Base-by-base conservation (phyloP, 2,113 vertebrate genomes). In the Burhinus oedicnemus region DNA sequence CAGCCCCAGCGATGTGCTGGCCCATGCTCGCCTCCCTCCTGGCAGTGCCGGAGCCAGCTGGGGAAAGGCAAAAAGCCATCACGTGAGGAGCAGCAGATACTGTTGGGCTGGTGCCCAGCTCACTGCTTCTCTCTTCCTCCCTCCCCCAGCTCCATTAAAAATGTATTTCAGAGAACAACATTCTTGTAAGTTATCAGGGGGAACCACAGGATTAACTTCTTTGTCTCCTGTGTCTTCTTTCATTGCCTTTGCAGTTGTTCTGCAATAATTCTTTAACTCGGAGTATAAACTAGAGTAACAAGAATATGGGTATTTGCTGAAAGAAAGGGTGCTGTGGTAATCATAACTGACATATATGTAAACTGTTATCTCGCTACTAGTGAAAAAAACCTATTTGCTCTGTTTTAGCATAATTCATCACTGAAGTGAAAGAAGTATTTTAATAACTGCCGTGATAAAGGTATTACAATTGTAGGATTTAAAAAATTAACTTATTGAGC, bases 1-100 rank as follows among this genome's bases (percentile, higher is more conserved):
- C 1, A 2, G 42, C 29, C 11, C 51, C 3, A 1, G 30, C 3
- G 1, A 21, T 18, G 16, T 61, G 32, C 20, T 1, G 2, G 11
- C 40, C 40, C 3, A 1, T 26, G 19, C 47, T 55, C 3, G 0
- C 30, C 40, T 57, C 19, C 36, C n/a, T 69, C 22, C 18, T 21
- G 40, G 25, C 45, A 21, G 29, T 34, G 22, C n/a, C 0, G 0
- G 15, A 30, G 47, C 52, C 15, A 3, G 27, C 7, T 9, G 1
- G 23, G 49, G 22, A 54, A 42, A 42, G 55, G 23, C 13, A 32
- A 54, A 51, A 44, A 77, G 15, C 66, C 3, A 5, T 36, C 47
- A 12, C 0, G 2, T 32, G 27, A 61, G 52, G 66, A 76, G 20
- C 34, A 74, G 38, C 12, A 9, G 27, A 26, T 27, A 5, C 40